phyloP scores from a whole-genome alignment of 2,888 invertebrate genomes.

The Phlogophora meticulosa region DNA sequence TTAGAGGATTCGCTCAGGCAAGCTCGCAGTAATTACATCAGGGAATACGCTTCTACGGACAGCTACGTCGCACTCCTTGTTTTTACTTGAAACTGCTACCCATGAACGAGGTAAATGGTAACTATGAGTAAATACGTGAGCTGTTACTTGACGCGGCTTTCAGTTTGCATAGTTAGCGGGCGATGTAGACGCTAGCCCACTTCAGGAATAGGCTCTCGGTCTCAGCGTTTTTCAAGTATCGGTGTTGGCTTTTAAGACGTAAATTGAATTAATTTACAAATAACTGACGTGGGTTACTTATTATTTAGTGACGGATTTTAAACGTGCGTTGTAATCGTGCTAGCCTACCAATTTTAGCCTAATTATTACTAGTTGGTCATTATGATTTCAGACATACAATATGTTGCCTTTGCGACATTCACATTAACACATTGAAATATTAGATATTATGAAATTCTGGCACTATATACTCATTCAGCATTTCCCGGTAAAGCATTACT shows the following conservation, averaged over 20 bases:
- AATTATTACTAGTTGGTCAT: background rate
- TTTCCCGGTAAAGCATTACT: background rate
- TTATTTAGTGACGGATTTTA: no score
- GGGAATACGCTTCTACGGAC: constrained; percentile 82
- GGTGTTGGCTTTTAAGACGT: constrained; percentile 23
- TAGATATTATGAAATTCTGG: background rate
- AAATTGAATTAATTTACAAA: constrained; percentile 26
- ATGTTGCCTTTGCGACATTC: background rate
- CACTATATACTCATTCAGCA: background rate
- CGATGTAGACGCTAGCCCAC: constrained; percentile 36
- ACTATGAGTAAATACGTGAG: constrained; percentile 54
- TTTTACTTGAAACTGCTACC: constrained; percentile 76
- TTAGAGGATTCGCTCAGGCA: constrained; percentile 83
- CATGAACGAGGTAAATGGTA: constrained; percentile 59
- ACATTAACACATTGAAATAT: background rate
- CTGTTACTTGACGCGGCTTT: constrained; percentile 49
- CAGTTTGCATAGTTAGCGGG: constrained; percentile 51
- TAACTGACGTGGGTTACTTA: background rate
- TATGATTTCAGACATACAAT: background rate
- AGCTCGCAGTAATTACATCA: constrained; percentile 87
- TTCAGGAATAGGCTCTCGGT: constrained; percentile 45
- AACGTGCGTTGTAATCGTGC: background rate
- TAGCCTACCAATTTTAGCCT: background rate
- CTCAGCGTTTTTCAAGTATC: constrained; percentile 25
- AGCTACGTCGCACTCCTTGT: constrained; percentile 73